Evolutionary conservation across 1,140 invertebrate genomes (phyloP).

Genomic region (Arctopsyche grandis): DNA sequence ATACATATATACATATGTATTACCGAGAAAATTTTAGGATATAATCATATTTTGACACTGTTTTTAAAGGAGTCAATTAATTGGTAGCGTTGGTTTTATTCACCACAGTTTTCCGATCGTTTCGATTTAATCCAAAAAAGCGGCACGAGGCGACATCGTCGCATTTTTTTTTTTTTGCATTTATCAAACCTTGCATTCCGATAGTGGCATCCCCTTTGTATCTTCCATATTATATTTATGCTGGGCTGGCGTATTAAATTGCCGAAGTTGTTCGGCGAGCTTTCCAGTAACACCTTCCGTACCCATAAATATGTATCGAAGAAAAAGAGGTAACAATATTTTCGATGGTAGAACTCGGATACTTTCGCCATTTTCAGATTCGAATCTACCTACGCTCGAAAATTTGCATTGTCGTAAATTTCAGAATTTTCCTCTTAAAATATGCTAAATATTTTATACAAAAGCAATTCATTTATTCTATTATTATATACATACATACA

Average conservation of each 20-base stretch:
- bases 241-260: conserved; percentile 15
- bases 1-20: too few relatives aligned
- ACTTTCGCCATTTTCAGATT: background rate
- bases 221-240: conserved; percentile 9
- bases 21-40: too few relatives aligned
- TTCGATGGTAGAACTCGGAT: background rate
- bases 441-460: too few relatives aligned
- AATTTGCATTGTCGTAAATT: too few relatives aligned
- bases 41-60: too few relatives aligned
- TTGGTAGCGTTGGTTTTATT: too few relatives aligned
- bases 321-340: conserved; percentile 16
- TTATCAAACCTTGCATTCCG: background rate
- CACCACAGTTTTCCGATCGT: too few relatives aligned
- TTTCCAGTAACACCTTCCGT: background rate
- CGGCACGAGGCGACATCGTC: background rate
- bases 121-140: background rate
- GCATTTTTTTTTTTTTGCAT: background rate
- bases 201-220: background rate
- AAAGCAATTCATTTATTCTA: too few relatives aligned
- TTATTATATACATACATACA: too few relatives aligned
- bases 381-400: too few relatives aligned
- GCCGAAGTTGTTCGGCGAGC: conserved; percentile 16
- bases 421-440: too few relatives aligned
- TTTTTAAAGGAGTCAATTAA: too few relatives aligned
- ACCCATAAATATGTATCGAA: conserved; percentile 22